Conservation (phyloP, 2,888 invertebrate species). For the Drosophila recens region DNA sequence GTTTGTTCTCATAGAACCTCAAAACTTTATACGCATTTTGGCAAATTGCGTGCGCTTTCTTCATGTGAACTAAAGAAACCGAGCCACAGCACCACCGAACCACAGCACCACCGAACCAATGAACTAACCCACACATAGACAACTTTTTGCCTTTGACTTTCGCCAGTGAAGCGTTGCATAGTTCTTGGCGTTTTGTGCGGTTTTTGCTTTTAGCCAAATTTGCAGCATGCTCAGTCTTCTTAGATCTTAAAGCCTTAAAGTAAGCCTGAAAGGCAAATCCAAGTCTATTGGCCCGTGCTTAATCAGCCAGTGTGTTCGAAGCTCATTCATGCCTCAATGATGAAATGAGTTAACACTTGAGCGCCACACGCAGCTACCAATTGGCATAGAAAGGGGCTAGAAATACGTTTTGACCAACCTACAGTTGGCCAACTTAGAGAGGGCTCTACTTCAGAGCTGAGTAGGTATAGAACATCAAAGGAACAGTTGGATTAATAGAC, state of each 20-base stretch:
- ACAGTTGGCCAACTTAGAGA: constrained; percentile 21
- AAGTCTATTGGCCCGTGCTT: constrained; percentile 49
- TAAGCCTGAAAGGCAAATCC: not conserved
- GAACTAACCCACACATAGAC: not conserved
- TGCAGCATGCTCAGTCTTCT: constrained; percentile 17
- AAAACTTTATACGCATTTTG: constrained; percentile 75
- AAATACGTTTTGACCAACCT: constrained; percentile 11
- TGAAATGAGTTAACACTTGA: constrained; percentile 77
- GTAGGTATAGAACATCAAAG: constrained; percentile 40
- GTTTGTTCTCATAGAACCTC: constrained; percentile 74
- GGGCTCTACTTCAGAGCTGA: not conserved
- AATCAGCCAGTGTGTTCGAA: constrained; percentile 67
- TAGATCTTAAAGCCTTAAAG: constrained; percentile 58
- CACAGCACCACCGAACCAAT: constrained; percentile 19
- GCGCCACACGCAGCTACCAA: constrained; percentile 49
- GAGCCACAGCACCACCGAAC: constrained; percentile 15
- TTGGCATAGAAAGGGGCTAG: constrained; percentile 16
- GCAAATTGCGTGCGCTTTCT: constrained; percentile 73
- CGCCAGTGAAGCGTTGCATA: constrained; percentile 62
- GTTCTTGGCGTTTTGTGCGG: constrained; percentile 69
- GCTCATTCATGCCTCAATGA: constrained; percentile 78
- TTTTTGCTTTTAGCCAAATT: constrained; percentile 74
- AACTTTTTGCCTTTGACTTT: constrained; percentile 67
- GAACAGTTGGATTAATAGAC: not conserved
- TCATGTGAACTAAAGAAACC: constrained; percentile 20